Base-by-base conservation (phyloP, 2,888 invertebrate species). In the Andrena bucephala region DNA sequence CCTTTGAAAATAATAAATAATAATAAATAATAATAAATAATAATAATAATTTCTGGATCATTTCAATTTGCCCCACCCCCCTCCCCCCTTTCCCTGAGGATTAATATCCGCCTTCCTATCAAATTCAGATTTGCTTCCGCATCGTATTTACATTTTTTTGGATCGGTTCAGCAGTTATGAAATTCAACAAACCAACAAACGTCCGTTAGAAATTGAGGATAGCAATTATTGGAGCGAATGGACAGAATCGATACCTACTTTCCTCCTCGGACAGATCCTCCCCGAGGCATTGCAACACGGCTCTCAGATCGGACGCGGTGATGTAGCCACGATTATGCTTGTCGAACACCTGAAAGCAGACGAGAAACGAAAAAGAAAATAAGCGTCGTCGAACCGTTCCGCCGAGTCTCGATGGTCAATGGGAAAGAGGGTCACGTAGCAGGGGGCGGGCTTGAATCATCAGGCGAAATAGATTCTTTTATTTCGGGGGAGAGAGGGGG, bases 311-410 rank as follows among this genome's bases (percentile, higher is more conserved):
- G 0, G 98, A 98, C 2, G 98, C 98, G 69, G 98, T 98, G 90
- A 98, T 98, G 93, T 98, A 98, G 0, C 98, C 98, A n/a, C 98
- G 95, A 94, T 98, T 98, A 92, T 98, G 98, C 91, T 98, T 98
- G 93, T 98, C 98, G 92, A 98, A 98, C 24, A 95, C 95, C 95
- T 95, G 92, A 42, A 71, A 83, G 31, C 52, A 62, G n/a, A 83
- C 1, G 52, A 62, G 31, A 10, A 42, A 24, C 2, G 20, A 33
- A 29, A 59, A 24, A 36, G 7, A 42, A 52, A 13, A 54, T 31
- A 16, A 59, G 42, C 31, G 33, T 50, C 36, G 16, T 31, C 24
- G 57, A 36, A 63, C n/a, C 7, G 33, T 13, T 20, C 68, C 16
- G 24, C 16, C 13, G 20, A 29, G 3, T 5, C 54, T 48, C n/a